Evolutionary conservation across 2,888 invertebrate genomes (phyloP), one percentile per base, ranked within the genome.

Genomic region (Pachycephus smyrnensis): DNA sequence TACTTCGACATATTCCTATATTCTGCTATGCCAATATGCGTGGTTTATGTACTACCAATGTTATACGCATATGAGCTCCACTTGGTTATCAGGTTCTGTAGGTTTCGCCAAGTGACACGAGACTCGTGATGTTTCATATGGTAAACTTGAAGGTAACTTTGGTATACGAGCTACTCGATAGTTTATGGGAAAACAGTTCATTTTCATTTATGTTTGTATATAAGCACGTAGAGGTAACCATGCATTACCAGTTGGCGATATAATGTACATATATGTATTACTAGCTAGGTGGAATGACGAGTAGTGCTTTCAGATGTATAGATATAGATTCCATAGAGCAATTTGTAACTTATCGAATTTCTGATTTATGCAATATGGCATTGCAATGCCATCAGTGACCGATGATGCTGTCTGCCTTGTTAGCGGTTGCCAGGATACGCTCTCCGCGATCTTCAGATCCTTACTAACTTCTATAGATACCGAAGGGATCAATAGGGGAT

Each of bases 301-400:
- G 55, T 55, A 55, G 55, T 23, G 9, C 9, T 23, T 55, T 55
- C 23, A 9, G 55, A 9, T 55, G 9, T 55, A 23, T 55, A 23
- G 9, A 55, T 23, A 55, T 55, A 23, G 55, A 55, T 55, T 23
- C 30, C 6, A 9, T 71, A 31, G 3, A 23, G 31, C 30, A 33
- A 71, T 71, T 71, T 76, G 75, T 71, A 68, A 76, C 80, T 81
- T 82, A 81, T 82, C 82, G 76, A 78, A 79, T 82, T 80, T 75
- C 80, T 81, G 79, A 82, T 80, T 80, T 80, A 80, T 80, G 76
- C 69, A 68, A 71, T 11, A 23, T 55, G 55, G 23, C 55, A 23
- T 55, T 55, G 55, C 55, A 55, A 23, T 55, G 15, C 23, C 23
- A 55, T 55, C 23, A 23, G 23, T 55, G 55, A 55, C 23, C 23